Evolutionary conservation across 2,113 vertebrate species (phyloP), one percentile per base, ranked within the genome.

Genomic region (Progne subis): DNA sequence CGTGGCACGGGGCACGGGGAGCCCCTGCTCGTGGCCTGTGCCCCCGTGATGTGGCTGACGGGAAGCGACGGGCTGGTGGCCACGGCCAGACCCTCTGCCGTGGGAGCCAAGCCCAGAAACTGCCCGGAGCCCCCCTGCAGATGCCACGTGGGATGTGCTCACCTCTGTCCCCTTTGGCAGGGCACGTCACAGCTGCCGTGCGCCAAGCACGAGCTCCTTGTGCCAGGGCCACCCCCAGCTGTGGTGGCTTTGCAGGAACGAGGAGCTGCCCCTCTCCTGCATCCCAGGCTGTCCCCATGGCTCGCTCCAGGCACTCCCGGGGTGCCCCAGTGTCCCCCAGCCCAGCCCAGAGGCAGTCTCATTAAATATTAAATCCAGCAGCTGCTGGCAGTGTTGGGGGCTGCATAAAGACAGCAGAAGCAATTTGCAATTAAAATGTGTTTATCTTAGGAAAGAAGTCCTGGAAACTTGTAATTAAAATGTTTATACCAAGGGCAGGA

Each of bases 351-450:
- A 77, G 69, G 41, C 86, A 75, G 34, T 14, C 52, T 44, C 91
- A 89, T 95, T 82, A 93, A 92, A 88, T 69, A 90, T 79, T 81
- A 63, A 91, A 86, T 43, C 25, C 77, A 71, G 32, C 95, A 96
- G 93, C 96, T 97, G 96, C 95, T 80, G 14, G 5, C 80, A 46
- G 72, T 44, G 21, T n/a, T 82, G 86, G 86, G 84, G 61, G 65
- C 43, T 72, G 84, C 72, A 32, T 91, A 78, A 76, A 95, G 93
- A 72, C 69, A 56, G 92, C 86, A 91, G 74, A 92, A 75, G 92
- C n/a, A 53, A 95, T 97, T 94, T 95, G 94, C 94, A 95, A 95
- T 95, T 95, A 94, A 95, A 95, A 95, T 96, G 65, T 89, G 83
- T 92, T 96, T 96, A 82, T 92, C 93, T 95, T 86, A 60, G 74